Conservation (phyloP, 2,113 vertebrate species). For the Otus sunia region DNA sequence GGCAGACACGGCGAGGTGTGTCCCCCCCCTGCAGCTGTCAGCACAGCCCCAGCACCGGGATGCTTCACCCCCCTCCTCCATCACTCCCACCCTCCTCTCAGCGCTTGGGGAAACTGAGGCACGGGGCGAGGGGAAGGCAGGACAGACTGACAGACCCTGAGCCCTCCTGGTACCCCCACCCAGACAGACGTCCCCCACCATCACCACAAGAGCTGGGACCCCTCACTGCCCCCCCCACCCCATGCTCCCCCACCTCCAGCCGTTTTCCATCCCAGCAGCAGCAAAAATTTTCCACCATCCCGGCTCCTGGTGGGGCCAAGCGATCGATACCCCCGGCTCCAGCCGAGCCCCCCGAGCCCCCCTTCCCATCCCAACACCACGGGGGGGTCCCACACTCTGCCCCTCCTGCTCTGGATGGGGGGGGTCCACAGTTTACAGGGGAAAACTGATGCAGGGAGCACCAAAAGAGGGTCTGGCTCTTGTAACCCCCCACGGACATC, state of each 20-base stretch:
- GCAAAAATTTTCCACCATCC: rapidly evolving
- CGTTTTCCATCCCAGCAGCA: neutral
- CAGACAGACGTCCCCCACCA: neutral
- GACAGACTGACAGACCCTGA: neutral
- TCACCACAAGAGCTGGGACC: neutral
- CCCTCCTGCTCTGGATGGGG: neutral
- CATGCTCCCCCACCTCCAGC: neutral
- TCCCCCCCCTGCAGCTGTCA: neutral
- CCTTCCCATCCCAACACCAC: neutral
- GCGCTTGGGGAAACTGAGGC: neutral
- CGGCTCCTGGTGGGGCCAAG: rapidly evolving
- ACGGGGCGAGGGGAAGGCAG: neutral
- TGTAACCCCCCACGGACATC: neutral
- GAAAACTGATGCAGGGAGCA: neutral
- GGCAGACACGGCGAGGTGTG: too few species aligned
- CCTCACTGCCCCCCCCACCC: neutral
- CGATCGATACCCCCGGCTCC: neutral
- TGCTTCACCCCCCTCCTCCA: neutral
- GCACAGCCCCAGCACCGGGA: neutral
- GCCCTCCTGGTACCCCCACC: too few species aligned
- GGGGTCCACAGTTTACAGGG: rapidly evolving
- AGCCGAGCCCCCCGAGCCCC: neutral
- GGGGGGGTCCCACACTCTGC: neutral
- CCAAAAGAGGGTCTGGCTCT: too few species aligned
- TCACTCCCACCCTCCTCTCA: rapidly evolving